phyloP scores from a whole-genome alignment of 2,888 invertebrate genomes.

The Spilarctia lutea region DNA sequence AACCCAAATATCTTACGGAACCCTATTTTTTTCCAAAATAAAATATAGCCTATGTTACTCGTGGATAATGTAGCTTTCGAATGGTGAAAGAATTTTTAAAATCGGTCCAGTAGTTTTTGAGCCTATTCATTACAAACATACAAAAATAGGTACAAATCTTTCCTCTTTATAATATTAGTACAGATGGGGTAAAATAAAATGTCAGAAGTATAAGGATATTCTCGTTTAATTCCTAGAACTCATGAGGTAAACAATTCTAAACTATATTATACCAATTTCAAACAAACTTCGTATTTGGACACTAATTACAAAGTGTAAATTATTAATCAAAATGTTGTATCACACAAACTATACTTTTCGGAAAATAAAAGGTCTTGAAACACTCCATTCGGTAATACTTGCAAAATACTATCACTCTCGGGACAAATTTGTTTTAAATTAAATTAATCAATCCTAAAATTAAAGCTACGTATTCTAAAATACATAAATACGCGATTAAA shows the following conservation, averaged over 20 bases:
- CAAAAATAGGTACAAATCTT: too few species aligned
- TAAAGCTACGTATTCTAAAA: slow-evolving; percentile 81
- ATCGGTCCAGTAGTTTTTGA: too few species aligned
- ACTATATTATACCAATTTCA: slow-evolving; percentile 78
- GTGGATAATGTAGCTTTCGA: too few species aligned
- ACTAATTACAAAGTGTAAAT: slow-evolving; percentile 57
- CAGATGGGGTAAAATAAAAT: slow-evolving; percentile 63
- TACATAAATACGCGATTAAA: slow-evolving; percentile 81
- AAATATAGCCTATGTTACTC: too few species aligned
- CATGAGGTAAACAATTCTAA: slow-evolving; percentile 86
- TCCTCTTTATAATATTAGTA: too few species aligned
- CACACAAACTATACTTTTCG: slow-evolving; percentile 50
- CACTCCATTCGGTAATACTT: slow-evolving; percentile 72
- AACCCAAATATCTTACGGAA: too few species aligned
- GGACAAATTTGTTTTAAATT: slow-evolving; percentile 60
- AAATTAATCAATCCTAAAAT: slow-evolving; percentile 74
- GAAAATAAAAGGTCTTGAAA: slow-evolving; percentile 55
- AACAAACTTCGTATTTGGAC: slow-evolving; percentile 59
- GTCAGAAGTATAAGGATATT: slow-evolving; percentile 69
- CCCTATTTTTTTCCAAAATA: too few species aligned
- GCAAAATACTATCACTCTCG: slow-evolving; percentile 66
- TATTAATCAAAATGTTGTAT: slow-evolving; percentile 58
- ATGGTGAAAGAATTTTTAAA: too few species aligned
- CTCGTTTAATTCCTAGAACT: slow-evolving; percentile 85
- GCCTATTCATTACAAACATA: too few species aligned